Evolutionary conservation across 2,797 vertebrate genomes (phyloP).

Genomic region (Phrynocephalus vlangalii): DNA sequence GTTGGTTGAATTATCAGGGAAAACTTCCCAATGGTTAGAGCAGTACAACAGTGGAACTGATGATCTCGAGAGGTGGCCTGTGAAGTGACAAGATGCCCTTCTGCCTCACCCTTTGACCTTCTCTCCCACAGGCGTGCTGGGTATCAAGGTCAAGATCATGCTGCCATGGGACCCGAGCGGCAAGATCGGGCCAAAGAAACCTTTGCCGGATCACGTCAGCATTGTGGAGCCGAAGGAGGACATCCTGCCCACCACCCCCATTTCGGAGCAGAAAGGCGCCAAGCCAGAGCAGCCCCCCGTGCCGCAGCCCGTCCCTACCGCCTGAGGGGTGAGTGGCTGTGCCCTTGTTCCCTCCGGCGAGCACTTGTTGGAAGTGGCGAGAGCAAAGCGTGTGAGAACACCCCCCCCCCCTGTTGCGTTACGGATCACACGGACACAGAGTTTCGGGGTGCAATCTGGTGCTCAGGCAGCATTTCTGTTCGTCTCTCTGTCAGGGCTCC

Average conservation of each 20-base stretch:
- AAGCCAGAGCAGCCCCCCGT: conserved; percentile 94
- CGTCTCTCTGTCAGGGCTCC: too few species aligned
- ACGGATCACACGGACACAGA: too few species aligned
- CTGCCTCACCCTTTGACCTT: background rate
- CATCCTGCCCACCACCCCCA: conserved; percentile 92
- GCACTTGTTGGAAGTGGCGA: too few species aligned
- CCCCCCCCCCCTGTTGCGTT: too few species aligned
- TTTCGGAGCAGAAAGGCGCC: conserved; percentile 97
- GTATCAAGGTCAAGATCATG: conserved; percentile 99
- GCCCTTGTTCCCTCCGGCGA: too few species aligned
- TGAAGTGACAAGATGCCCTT: accelerated
- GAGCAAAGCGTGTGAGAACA: too few species aligned
- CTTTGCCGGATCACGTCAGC: conserved; percentile 96
- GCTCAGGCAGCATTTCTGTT: too few species aligned
- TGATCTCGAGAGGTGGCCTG: too few species aligned
- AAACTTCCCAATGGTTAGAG: too few species aligned
- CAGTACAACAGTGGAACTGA: too few species aligned
- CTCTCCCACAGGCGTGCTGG: conserved; percentile 86
- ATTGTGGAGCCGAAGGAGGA: conserved; percentile 99
- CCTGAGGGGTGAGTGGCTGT: conserved; percentile 73
- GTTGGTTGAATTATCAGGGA: too few species aligned
- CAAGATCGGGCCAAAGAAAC: conserved; percentile 99
- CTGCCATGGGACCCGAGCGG: conserved; percentile 98
- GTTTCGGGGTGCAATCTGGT: too few species aligned
- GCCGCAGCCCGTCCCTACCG: conserved; percentile 90